These are phyloP conservation scores for Crepidodera aurea DNA, from an alignment of 2,888 invertebrate species.

Conservation along the genomic window DNA sequence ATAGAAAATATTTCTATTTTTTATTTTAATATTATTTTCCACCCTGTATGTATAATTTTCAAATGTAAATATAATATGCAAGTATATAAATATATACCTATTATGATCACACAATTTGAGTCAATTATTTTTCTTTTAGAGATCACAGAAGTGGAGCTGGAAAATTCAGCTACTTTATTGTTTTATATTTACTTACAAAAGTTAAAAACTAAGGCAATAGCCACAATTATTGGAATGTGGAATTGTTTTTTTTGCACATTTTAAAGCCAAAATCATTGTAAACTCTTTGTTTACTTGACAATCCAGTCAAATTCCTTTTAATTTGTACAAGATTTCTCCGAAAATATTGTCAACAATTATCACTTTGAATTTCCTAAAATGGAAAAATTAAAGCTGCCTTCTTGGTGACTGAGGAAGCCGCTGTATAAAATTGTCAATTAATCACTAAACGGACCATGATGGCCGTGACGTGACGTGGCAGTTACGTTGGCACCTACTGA, in stretches of 20 bases:
- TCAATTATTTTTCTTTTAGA: constrained; percentile 53
- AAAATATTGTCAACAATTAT: constrained; percentile 50
- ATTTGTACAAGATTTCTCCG: constrained; percentile 22
- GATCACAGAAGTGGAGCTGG: constrained; percentile 63
- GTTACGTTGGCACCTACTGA: too few relatives aligned
- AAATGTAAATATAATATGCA: constrained; percentile 42
- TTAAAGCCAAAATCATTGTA: constrained; percentile 18
- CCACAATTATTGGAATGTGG: constrained; percentile 50
- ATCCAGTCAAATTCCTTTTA: constrained; percentile 23
- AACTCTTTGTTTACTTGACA: constrained; percentile 5
- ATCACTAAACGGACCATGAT: too few relatives aligned
- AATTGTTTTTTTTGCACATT: constrained; percentile 29
- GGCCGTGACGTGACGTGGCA: too few relatives aligned
- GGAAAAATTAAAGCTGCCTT: constrained; percentile 55
- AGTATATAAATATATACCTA: constrained; percentile 43
- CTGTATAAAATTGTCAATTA: too few relatives aligned
- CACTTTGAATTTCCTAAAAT: constrained; percentile 42
- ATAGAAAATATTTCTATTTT: constrained; percentile 22
- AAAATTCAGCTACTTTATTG: constrained; percentile 49
- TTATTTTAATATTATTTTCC: constrained; percentile 24
- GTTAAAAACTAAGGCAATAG: constrained; percentile 45
- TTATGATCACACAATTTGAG: constrained; percentile 58
- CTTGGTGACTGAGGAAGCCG: constrained; percentile 38
- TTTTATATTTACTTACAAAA: constrained; percentile 44
- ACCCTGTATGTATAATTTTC: constrained; percentile 42